phyloP scores from a whole-genome alignment of 2,888 invertebrate species.

The Arctia plantaginis region DNA sequence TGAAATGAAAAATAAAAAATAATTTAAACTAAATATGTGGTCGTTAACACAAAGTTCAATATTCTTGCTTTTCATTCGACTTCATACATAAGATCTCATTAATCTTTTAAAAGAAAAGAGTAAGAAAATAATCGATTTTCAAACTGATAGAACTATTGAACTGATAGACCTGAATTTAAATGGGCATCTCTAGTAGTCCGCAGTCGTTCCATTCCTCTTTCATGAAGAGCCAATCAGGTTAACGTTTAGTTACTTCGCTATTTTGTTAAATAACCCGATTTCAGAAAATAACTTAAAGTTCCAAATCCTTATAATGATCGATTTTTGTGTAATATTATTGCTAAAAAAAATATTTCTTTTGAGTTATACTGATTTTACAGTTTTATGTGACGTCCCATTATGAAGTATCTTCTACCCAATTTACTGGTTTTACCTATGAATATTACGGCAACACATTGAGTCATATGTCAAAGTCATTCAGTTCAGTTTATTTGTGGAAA shows the following conservation, averaged over 20 bases:
- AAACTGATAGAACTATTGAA: background rate
- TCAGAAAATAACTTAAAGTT: too few species aligned
- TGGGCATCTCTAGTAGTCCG: slow-evolving; percentile 7
- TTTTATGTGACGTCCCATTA: background rate
- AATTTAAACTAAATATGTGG: too few species aligned
- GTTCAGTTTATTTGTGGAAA: slow-evolving; percentile 57
- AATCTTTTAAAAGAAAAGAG: background rate
- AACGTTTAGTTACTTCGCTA: slow-evolving; percentile 41
- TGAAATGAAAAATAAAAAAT: too few species aligned
- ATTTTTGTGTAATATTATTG: background rate
- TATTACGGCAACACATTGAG: slow-evolving; percentile 23
- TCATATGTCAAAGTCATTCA: slow-evolving; percentile 47
- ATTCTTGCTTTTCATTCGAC: too few species aligned
- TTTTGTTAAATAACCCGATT: slow-evolving; percentile 14
- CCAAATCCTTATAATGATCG: background rate
- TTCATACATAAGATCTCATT: too few species aligned
- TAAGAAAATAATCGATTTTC: background rate
- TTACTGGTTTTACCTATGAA: background rate
- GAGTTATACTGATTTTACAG: background rate
- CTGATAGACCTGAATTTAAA: too few species aligned
- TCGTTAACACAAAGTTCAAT: too few species aligned
- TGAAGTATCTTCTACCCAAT: slow-evolving; percentile 2
- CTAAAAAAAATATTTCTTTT: too few species aligned
- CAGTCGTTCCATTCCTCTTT: slow-evolving; percentile 45
- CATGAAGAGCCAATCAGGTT: slow-evolving; percentile 35